Conservation (phyloP, 2,888 invertebrate species). For the Agrochola litura region DNA sequence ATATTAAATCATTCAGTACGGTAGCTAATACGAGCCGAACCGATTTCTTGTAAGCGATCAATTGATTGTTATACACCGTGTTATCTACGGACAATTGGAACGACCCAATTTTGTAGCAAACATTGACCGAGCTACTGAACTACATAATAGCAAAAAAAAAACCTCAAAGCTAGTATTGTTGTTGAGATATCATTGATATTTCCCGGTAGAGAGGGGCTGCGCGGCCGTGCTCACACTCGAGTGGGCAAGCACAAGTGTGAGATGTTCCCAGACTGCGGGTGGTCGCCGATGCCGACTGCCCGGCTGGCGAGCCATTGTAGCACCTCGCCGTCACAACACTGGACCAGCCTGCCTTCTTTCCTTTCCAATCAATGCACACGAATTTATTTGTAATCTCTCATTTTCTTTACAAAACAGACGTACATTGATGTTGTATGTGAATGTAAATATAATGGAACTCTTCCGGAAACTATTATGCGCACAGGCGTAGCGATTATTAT, state of each 20-base stretch:
- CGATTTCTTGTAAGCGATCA: constrained; percentile 70
- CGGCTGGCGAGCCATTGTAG: constrained; percentile 71
- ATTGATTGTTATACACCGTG: constrained; percentile 75
- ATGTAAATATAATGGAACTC: constrained; percentile 36
- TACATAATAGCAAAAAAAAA: constrained; percentile 73
- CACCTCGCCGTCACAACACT: constrained; percentile 81
- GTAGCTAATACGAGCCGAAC: constrained; percentile 66
- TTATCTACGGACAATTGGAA: constrained; percentile 81
- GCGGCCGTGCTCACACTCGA: constrained; percentile 81
- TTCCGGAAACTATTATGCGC: constrained; percentile 17
- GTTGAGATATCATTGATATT: constrained; percentile 80
- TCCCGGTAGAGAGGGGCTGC: constrained; percentile 73
- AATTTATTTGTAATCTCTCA: constrained; percentile 49
- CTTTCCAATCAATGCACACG: constrained; percentile 61
- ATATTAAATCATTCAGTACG: constrained; percentile 68
- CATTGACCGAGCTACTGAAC: constrained; percentile 79
- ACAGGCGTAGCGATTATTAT: constrained; percentile 18
- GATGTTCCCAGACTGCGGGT: constrained; percentile 81
- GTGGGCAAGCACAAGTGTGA: constrained; percentile 76
- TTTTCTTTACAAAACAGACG: constrained; percentile 49
- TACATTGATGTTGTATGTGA: constrained; percentile 44
- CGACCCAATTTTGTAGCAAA: constrained; percentile 80
- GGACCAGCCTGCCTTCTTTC: constrained; percentile 66
- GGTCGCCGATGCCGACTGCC: constrained; percentile 72
- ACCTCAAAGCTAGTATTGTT: constrained; percentile 71